Conservation (phyloP, 2,797 vertebrate species). For the Pachyuromys duprasi region DNA sequence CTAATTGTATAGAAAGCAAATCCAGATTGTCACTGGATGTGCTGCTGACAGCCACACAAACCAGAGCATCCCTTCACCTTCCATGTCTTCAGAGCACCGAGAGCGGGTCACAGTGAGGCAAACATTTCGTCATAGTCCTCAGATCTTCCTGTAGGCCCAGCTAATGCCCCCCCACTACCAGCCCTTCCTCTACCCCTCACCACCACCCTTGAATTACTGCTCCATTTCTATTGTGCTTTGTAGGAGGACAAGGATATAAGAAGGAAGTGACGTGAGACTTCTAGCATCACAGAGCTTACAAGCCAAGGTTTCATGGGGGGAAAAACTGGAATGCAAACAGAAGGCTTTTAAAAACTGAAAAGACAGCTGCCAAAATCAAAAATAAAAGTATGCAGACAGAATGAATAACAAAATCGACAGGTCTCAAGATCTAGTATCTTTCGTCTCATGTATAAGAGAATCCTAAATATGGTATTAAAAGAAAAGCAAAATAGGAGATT, state of each 20-base stretch:
- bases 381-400: not conserved
- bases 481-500: conserved; percentile 11
- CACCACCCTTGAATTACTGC: not conserved
- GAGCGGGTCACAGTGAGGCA: not conserved
- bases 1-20: not conserved
- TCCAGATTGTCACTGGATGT: not conserved
- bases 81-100: not conserved
- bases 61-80: not conserved
- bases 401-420: not conserved
- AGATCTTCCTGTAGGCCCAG: not conserved
- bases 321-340: not conserved
- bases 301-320: not conserved
- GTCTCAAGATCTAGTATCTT: not conserved
- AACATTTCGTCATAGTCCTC: accelerated
- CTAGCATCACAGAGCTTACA: not conserved
- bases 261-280: not conserved
- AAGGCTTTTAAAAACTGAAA: conserved; percentile 9
- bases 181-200: not conserved
- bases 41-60: not conserved
- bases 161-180: no score
- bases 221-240: not conserved
- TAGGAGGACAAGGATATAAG: not conserved
- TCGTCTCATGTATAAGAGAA: not conserved
- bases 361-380: not conserved
- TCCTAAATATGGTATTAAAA: not conserved